Conservation (phyloP, 2,888 invertebrate genomes). For the Panorpa germanica region DNA sequence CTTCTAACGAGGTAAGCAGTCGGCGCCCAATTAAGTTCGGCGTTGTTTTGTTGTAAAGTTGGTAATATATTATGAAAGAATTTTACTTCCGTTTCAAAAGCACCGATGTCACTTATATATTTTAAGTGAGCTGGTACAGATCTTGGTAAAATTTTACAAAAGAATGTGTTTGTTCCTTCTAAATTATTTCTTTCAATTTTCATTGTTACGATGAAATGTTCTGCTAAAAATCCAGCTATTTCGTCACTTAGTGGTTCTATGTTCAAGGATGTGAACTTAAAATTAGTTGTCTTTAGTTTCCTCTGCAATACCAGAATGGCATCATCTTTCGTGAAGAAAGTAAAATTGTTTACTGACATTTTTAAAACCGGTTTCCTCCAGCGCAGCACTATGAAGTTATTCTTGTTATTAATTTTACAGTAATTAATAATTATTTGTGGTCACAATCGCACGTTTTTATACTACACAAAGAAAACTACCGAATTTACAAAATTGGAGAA, state of each 20-base stretch:
- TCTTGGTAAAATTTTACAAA: slow-evolving; percentile 24
- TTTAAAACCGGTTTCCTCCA: no score
- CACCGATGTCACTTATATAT: slow-evolving; percentile 23
- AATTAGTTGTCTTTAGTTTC: slow-evolving; percentile 12
- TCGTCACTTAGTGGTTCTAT: slow-evolving; percentile 11
- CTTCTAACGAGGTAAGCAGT: slow-evolving; percentile 8
- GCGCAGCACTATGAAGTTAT: no score
- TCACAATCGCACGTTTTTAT: no score
- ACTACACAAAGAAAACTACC: no score
- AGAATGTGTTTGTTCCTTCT: no score
- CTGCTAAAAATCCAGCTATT: slow-evolving; percentile 16
- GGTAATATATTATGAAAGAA: slow-evolving; percentile 23
- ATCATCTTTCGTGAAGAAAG: slow-evolving; percentile 5
- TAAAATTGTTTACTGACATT: no score
- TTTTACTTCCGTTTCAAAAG: slow-evolving; percentile 23
- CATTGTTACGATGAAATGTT: slow-evolving; percentile 17
- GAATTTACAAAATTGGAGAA: no score
- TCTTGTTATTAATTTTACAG: no score
- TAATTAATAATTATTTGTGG: no score
- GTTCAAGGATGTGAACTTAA: slow-evolving; percentile 6
- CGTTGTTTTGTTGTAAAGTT: slow-evolving; percentile 16
- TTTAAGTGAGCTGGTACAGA: slow-evolving; percentile 24
- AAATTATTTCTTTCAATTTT: slow-evolving; percentile 15
- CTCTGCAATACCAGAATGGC: slow-evolving; percentile 9
- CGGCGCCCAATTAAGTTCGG: slow-evolving; percentile 23